Evolutionary conservation across 2,888 invertebrate genomes (phyloP).

Genomic region (Macaria notata): DNA sequence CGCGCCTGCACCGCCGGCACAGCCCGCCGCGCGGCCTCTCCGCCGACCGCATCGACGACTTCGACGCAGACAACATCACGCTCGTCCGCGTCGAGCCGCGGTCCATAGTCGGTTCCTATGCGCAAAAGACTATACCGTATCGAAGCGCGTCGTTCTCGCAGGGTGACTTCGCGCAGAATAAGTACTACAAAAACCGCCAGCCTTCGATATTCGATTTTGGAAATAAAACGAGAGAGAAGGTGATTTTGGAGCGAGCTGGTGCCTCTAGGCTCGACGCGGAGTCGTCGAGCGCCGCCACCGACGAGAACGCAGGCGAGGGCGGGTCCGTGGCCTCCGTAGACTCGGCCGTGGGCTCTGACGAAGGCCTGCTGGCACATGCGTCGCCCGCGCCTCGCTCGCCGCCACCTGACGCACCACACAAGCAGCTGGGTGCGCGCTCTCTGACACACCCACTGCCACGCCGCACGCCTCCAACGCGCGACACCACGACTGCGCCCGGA

Average conservation of each 20-base stretch:
- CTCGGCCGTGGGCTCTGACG: constrained; percentile 84
- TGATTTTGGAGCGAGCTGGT: constrained; percentile 43
- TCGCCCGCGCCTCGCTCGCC: constrained; percentile 69
- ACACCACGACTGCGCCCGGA: constrained; percentile 59
- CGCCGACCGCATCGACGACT: constrained; percentile 72
- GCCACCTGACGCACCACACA: constrained; percentile 74
- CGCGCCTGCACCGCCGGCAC: constrained; percentile 76
- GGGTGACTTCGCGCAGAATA: constrained; percentile 88
- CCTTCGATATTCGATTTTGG: constrained; percentile 71
- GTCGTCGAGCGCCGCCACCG: constrained; percentile 56
- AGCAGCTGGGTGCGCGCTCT: constrained; percentile 74
- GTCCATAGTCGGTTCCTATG: constrained; percentile 83
- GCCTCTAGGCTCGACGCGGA: constrained; percentile 59
- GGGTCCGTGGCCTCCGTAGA: constrained; percentile 81
- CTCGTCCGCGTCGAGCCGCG: constrained; percentile 83
- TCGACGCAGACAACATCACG: constrained; percentile 74
- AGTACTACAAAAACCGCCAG: constrained; percentile 65
- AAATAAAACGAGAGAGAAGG: constrained; percentile 51
- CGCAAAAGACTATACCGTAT: constrained; percentile 87
- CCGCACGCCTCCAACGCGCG: constrained; percentile 67
- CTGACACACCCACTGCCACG: constrained; percentile 78
- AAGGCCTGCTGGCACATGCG: constrained; percentile 73
- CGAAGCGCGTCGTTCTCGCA: constrained; percentile 94
- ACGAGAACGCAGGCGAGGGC: constrained; percentile 66
- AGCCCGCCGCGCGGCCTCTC: constrained; percentile 75